Percentiles rank a stretch among this genome's conserved stretches.
Evolutionary conservation across 2,888 invertebrate genomes (phyloP).

Genomic region (Drosophila sordidapex): DNA sequence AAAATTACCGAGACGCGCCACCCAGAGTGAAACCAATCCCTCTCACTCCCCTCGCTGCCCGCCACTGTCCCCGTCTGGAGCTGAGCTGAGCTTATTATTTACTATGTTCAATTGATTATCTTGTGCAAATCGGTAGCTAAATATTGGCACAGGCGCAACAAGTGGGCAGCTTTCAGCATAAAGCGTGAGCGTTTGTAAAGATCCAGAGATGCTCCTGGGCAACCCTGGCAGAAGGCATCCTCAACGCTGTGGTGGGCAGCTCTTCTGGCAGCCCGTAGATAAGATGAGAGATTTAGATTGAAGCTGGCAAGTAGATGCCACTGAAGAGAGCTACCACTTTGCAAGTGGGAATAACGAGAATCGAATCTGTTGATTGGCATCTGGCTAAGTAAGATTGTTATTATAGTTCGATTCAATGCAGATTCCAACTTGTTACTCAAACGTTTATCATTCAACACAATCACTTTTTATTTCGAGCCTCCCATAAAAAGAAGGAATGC

Average conservation of each 20-base stretch:
- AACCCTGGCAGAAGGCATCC: constrained; percentile 10
- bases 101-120: constrained; percentile 77
- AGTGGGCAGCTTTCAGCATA: constrained; percentile 61
- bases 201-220: not conserved
- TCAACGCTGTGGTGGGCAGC: constrained; percentile 45
- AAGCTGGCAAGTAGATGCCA: constrained; percentile 57
- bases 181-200: constrained; percentile 35
- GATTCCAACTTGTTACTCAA: not conserved
- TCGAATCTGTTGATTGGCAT: constrained; percentile 10
- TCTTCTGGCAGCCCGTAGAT: constrained; percentile 62
- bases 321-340: constrained; percentile 44
- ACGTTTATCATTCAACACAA: not conserved
- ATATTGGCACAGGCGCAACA: constrained; percentile 74
- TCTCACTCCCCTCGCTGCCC: not conserved
- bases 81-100: constrained; percentile 68
- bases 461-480: not conserved
- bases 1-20: constrained; percentile 67
- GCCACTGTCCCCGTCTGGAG: not conserved
- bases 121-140: constrained; percentile 77
- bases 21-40: constrained; percentile 51
- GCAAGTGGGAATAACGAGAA: constrained; percentile 20
- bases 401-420: not conserved
- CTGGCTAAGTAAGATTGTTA: not conserved
- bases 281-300: constrained; percentile 49
- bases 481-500: fast-evolving